Base-by-base conservation (phyloP, 2,797 vertebrate genomes). In the Setipinna tenuifilis region DNA sequence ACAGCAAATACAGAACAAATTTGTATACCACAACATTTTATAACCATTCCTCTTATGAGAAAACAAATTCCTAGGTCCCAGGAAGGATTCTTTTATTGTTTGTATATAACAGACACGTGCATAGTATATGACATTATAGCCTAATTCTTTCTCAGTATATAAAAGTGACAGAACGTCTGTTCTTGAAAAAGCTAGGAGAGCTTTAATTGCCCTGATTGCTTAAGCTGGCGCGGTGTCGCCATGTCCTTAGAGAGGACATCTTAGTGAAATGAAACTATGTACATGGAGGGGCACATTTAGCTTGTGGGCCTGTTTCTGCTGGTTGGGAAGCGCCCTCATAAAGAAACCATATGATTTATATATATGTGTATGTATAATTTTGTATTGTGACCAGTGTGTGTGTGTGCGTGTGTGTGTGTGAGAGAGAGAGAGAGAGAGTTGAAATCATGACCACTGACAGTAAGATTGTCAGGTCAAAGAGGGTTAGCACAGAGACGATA, bases 231-330 rank as follows among this genome's bases (percentile, higher is more conserved):
- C 31, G 2, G 71, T 78, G 16, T 78, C 0, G 35, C 19, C 17
- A 1, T 78, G 71, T 78, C 31, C 35, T 44, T 78, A 17, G 35
- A 78, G 17, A 21, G 35, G 35, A 2, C 71, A 44, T 44, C 31
- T 78, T 6, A 78, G 35, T 78, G 71, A 78, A 78, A 21, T 21
- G 16, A 44, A 78, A 78, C 35, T 78, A 41, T 44, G 19, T 31
- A 71, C 41, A 84, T 57, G 84, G 65, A 89, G 65, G 83, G 14
- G 28, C 89, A 62, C 80, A 83, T 90, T 87, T 91, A 88, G 57
- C 88, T 92, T 83, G 89, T 88, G 93, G 94, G 92, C 91, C 91
- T 93, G 91, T 89, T 93, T 93, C 94, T 94, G 94, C 94, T 90
- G 94, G 94, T 85, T 89, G 81, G 93, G 91, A 92, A 93, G 91